Base-by-base conservation (phyloP, 2,797 vertebrate species). In the Pelodytes ibericus region DNA sequence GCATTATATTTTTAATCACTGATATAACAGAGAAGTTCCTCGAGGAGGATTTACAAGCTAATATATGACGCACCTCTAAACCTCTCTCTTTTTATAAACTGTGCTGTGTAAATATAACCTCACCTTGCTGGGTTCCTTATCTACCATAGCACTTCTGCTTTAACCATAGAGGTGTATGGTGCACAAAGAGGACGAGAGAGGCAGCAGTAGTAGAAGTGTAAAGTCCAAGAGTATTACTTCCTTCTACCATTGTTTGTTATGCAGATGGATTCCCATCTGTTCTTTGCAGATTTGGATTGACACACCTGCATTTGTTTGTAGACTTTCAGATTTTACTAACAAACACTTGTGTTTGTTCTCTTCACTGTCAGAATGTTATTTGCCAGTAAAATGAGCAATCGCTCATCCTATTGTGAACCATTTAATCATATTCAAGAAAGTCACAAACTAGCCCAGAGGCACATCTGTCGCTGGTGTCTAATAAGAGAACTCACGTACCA, bases 371-470 rank as follows among this genome's bases (percentile, higher is more conserved):
- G 39, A 16, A 51, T 25, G 16, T 4, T 26, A 72, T 79, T 68
- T 79, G 76, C 41, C 33, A 68, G 76, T 79, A 51, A 73, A 79
- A 79, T 67, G 76, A 73, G 63, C 70, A 62, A 36, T 72, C 62
- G 47, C 22, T 30, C 41, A 7, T 73, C 24, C 39, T 18, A 27
- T 25, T 20, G 16, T 15, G 7, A 10, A 26, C 13, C 24, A 60
- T 36, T 66, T 67, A 11, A 33, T 29, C 49, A 53, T n/a, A 44
- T 13, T 29, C 15, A 53, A 29, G 26, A 41, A 62, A 31, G 39
- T 36, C 44, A 60, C 30, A n/a, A 41, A 72, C 3, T 29, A 39
- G 70, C 57, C 63, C 24, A 30, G 7, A 39, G 27, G 57, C 22
- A 41, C 47, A n/a, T 25, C 29, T 51, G 25, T 64, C 13, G 7